Evolutionary conservation across 2,888 invertebrate genomes (phyloP), one percentile per base, ranked within the genome.

Genomic region (Ommatoiulus sabulosus): DNA sequence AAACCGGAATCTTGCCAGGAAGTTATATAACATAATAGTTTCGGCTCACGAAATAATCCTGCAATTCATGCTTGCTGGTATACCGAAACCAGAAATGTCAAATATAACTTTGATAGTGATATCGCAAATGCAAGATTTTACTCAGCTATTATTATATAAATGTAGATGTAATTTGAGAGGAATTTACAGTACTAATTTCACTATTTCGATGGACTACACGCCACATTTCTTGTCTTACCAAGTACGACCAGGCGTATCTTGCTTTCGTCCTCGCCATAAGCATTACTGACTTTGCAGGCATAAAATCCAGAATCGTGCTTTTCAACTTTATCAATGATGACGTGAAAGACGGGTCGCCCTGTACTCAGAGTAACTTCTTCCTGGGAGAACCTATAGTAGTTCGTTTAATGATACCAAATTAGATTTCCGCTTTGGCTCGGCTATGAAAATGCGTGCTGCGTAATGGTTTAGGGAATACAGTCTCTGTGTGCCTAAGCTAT

Each of bases 281-380:
- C 80, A 72, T 89, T 89, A 12, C 46, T 57, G 24, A 57, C 89
- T 46, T 87, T 48, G 72, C 89, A 89, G 43, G 72, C 72, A 44
- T 87, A 89, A 86, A 87, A 35, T 63, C 89, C 89, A 72, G 87
- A 44, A 72, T 89, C 89, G 72, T 86, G 44, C 15, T 86, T 86
- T 8, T 87, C 72, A 12, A 57, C 89, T 87, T 89, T n/a, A 17
- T 87, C 87, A 20, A 87, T 72, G 15, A 72, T 89, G 85, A 89
- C 43, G 46, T 88, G 72, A 48, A 88, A 88, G 20, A 84, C 88
- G 5, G 84, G 88, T 84, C 72, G 80, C 24, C 80, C 84, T 17
- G 84, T 46, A n/a, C 8, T 72, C 46, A 44, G n/a, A n/a, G 44
- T 84, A n/a, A 84, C 48, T 84, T 88, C 88, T 44, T 80, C 88